Conservation (phyloP, 1,140 invertebrate species). For the Lerema accius region DNA sequence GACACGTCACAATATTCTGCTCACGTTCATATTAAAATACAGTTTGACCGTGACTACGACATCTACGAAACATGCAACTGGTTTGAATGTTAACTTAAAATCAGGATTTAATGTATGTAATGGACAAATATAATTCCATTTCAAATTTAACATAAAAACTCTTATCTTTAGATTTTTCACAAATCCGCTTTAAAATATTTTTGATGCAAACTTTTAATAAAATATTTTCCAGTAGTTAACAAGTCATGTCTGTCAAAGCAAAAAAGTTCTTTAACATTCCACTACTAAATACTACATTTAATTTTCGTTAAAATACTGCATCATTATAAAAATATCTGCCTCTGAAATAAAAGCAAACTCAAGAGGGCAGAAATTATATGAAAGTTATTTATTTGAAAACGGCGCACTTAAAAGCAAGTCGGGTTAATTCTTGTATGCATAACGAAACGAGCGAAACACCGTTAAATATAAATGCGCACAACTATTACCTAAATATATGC, state of each 20-base stretch:
- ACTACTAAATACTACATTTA: neutral
- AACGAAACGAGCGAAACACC: constrained; percentile 25
- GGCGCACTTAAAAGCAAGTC: constrained; percentile 27
- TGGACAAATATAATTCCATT: no score
- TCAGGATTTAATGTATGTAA: no score
- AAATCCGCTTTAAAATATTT: neutral
- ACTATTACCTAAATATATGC: no score
- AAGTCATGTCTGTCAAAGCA: neutral
- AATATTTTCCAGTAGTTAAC: neutral
- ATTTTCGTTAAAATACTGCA: constrained; percentile 20
- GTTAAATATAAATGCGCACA: constrained; percentile 25
- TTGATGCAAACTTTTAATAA: neutral
- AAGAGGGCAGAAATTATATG: constrained; percentile 26
- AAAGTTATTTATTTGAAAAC: constrained; percentile 28
- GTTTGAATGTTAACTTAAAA: neutral
- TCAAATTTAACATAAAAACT: no score
- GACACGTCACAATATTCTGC: no score
- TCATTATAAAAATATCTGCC: constrained; percentile 24
- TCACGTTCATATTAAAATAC: constrained; percentile 36
- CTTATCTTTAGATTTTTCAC: no score
- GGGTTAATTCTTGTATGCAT: constrained; percentile 31
- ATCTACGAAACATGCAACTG: no score
- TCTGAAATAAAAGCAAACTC: constrained; percentile 20
- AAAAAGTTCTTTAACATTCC: constrained; percentile 11
- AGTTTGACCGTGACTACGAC: no score